Evolutionary conservation across 2,888 invertebrate genomes (phyloP), one percentile per base, ranked within the genome.

Genomic region (Dioctria rufipes): DNA sequence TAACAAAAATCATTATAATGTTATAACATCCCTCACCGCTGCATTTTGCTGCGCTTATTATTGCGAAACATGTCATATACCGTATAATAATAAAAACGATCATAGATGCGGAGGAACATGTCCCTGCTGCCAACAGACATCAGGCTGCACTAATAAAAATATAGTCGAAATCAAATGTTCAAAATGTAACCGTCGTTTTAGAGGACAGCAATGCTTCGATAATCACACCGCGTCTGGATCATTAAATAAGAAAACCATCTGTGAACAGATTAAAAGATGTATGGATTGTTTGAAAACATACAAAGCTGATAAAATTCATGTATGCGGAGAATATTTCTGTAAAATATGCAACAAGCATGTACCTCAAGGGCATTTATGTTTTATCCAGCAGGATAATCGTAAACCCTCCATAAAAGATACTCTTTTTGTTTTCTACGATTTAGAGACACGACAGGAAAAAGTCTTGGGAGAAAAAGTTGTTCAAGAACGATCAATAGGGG

Each of bases 311-410:
- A 78, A 46, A 65, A 49, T 39, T 25, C 78, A 78, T 40, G 25
- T 49, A 3, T 78, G 78, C 39, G 78, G 61, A 63, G 78, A 78
- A 78, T 49, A 49, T 49, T 78, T 78, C 65, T 78, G 78, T 65
- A 63, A 63, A n/a, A 65, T 65, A 51, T 78, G 78, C 39, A 5
- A 65, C n/a, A 78, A 42, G 46, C 13, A 63, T 42, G 78, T 49
- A 65, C 42, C 60, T 5, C 11, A 61, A 61, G 61, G 40, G 9
- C 61, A 77, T 61, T 43, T 61, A 5, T 65, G 63, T 11, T 78
- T 46, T 37, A 78, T 78, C 37, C 78, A 78, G 49, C 63, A 46
- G 6, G 78, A 78, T 49, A 65, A 49, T n/a, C 42, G 49, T 42
- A 25, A 63, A 65, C 11, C 49, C 5, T 3, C 5, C 13, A 65